Conservation (phyloP, 2,888 invertebrate genomes). For the Tenthredo mesomela region DNA sequence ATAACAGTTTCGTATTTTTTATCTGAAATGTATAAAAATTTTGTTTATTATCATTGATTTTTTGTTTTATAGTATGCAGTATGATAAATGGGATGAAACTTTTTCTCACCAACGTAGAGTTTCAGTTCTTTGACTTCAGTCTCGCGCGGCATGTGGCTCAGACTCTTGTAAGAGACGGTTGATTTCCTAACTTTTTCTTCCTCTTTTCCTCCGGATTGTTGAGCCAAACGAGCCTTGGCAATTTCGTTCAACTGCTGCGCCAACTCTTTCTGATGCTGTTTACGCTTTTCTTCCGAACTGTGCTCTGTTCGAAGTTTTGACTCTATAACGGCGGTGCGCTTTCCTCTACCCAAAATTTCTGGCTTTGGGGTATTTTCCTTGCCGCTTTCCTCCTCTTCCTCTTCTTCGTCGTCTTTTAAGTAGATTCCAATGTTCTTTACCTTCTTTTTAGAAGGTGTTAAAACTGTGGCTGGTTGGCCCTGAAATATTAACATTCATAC, state of each 20-base stretch:
- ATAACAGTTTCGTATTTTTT: conserved; percentile 99
- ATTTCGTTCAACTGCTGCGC: conserved; percentile 94
- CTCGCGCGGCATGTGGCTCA: conserved; percentile 95
- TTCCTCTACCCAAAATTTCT: conserved; percentile 88
- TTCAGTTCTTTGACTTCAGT: conserved; percentile 95
- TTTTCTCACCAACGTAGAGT: conserved; percentile 92
- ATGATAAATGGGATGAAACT: not conserved
- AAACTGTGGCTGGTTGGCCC: conserved; percentile 88
- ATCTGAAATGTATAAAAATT: conserved; percentile 81
- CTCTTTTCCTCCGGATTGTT: conserved; percentile 91
- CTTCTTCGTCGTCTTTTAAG: conserved; percentile 93
- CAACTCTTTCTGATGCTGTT: conserved; percentile 97
- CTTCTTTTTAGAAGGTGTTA: conserved; percentile 96
- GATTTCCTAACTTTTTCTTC: conserved; percentile 95
- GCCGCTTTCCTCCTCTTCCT: conserved; percentile 84
- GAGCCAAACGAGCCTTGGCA: conserved; percentile 94
- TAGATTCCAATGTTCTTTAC: conserved; percentile 97
- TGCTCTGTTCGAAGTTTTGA: conserved; percentile 96
- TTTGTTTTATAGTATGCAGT: not conserved
- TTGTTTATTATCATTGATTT: not conserved
- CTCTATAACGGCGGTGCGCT: conserved; percentile 94
- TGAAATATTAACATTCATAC: conserved; percentile 67
- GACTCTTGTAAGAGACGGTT: conserved; percentile 95
- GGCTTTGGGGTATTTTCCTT: conserved; percentile 83
- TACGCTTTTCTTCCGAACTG: conserved; percentile 98